These are phyloP conservation scores for Delphinapterus leucas DNA, from an alignment of 2,113 vertebrate species.

Conservation along the genomic window DNA sequence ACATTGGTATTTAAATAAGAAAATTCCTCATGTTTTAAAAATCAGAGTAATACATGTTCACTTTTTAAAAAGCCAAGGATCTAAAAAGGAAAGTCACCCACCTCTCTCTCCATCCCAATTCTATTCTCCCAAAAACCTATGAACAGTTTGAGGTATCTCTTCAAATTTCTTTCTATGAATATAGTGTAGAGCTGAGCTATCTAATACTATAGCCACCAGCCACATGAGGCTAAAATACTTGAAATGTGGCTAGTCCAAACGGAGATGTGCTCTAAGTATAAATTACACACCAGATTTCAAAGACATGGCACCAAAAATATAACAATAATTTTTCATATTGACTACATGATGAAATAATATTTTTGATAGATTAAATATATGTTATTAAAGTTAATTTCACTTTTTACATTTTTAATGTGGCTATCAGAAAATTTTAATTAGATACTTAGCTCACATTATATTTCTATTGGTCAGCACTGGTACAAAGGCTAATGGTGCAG, in stretches of 20 bases:
- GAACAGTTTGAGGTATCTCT: neutral
- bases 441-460: neutral
- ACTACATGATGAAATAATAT: neutral
- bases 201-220: neutral
- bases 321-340: neutral
- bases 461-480: neutral
- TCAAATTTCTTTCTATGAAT: neutral
- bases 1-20: slow-evolving; percentile 9
- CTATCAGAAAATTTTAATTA: neutral
- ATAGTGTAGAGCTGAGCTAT: neutral
- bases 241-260: neutral
- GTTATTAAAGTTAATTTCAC: slow-evolving; percentile 19
- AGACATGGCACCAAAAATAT: neutral
- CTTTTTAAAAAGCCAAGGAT: neutral
- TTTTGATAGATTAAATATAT: neutral
- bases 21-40: slow-evolving; percentile 1
- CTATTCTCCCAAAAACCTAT: neutral
- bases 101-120: neutral
- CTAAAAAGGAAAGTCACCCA: neutral
- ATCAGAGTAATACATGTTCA: neutral
- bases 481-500: neutral
- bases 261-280: neutral
- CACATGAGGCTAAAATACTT: neutral
- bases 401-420: neutral
- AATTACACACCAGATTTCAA: slow-evolving; percentile 2